Conservation (phyloP, 2,888 invertebrate species). For the Drepana falcataria region DNA sequence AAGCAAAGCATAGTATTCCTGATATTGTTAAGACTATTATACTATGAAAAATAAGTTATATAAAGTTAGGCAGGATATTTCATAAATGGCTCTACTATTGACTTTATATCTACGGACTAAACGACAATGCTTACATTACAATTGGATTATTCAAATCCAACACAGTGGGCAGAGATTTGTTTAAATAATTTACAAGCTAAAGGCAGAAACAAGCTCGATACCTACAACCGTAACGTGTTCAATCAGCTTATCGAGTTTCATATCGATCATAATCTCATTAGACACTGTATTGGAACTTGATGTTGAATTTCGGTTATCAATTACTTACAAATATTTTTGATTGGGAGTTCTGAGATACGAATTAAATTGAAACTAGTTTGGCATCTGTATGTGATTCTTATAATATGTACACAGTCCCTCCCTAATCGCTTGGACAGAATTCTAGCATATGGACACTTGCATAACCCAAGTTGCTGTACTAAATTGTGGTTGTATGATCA, state of each 20-base stretch:
- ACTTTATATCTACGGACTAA: slow-evolving; percentile 9
- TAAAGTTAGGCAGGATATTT: too few relatives aligned
- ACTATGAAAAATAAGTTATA: too few relatives aligned
- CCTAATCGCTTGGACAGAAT: too few relatives aligned
- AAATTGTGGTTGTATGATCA: too few relatives aligned
- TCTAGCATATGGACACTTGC: too few relatives aligned
- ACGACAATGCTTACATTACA: slow-evolving; percentile 41
- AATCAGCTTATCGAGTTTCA: slow-evolving; percentile 13
- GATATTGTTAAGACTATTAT: too few relatives aligned
- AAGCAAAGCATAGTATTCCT: too few relatives aligned
- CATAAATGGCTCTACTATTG: neutral
- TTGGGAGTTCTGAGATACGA: too few relatives aligned
- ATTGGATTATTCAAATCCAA: slow-evolving; percentile 61
- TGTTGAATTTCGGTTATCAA: neutral
- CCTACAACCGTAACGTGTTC: neutral
- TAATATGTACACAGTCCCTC: too few relatives aligned
- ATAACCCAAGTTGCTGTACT: too few relatives aligned
- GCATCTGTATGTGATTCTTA: too few relatives aligned
- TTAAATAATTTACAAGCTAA: slow-evolving; percentile 26
- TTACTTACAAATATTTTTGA: slow-evolving; percentile 1
- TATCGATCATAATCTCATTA: slow-evolving; percentile 12
- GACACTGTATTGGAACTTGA: slow-evolving; percentile 7
- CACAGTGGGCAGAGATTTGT: slow-evolving; percentile 41
- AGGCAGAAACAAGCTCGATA: slow-evolving; percentile 14
- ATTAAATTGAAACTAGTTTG: too few relatives aligned